phyloP scores from a whole-genome alignment of 2,888 invertebrate species.

The Amblyteles armatorius region DNA sequence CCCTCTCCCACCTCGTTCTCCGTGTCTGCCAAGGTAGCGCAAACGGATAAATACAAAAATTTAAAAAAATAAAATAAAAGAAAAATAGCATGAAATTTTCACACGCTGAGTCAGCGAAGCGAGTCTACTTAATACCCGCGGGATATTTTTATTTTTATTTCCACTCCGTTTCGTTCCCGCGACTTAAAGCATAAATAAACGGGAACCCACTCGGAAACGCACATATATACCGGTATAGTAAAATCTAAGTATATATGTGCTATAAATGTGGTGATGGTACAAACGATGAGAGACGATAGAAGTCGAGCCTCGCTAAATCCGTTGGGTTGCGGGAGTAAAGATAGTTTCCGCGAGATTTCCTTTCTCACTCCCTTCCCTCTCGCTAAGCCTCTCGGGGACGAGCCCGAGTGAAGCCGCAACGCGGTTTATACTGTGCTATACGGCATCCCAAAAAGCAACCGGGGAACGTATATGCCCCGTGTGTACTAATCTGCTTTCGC shows the following conservation, averaged over 20 bases:
- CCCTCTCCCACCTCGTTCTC: conserved; percentile 81
- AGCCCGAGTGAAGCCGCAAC: conserved; percentile 35
- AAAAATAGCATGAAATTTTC: not conserved
- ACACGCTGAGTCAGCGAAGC: conserved; percentile 20
- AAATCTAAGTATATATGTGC: conserved; percentile 34
- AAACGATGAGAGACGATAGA: conserved; percentile 48
- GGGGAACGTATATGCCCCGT: conserved; percentile 9
- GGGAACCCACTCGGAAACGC: conserved; percentile 1
- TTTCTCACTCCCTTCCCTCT: conserved; percentile 14
- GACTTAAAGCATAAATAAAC: conserved; percentile 3
- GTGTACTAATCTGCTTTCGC: conserved; percentile 37
- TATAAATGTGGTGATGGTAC: conserved; percentile 14
- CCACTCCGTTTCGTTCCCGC: not conserved
- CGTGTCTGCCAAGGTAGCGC: conserved; percentile 74
- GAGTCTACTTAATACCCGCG: conserved; percentile 1
- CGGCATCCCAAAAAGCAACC: conserved; percentile 44
- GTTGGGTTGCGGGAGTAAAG: conserved; percentile 67
- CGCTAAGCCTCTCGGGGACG: conserved; percentile 25
- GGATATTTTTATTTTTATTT: conserved; percentile 41
- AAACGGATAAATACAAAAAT: not conserved
- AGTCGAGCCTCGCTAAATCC: conserved; percentile 57
- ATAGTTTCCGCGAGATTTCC: conserved; percentile 68
- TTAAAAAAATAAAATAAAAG: not conserved
- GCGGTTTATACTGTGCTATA: conserved; percentile 45
- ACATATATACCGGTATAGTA: conserved; percentile 31